phyloP scores from a whole-genome alignment of 1,140 invertebrate species.

The Lucilia sericata region DNA sequence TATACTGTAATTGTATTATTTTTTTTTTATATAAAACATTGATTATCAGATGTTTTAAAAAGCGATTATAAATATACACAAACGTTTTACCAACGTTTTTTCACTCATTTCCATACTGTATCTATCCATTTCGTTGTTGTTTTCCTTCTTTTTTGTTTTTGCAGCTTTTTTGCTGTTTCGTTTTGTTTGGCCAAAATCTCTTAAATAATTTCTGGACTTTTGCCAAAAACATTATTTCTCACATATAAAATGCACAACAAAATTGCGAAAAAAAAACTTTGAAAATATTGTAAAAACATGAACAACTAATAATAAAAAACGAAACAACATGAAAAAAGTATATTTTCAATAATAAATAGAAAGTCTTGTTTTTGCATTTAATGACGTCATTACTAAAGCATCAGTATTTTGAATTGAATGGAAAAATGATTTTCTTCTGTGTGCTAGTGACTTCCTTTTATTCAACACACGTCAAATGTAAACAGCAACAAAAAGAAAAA shows the following conservation, averaged over 20 bases:
- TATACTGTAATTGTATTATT: not conserved
- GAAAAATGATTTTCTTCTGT: not conserved
- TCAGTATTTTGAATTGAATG: slow-evolving; percentile 22
- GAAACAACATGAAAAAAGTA: not conserved
- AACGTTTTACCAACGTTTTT: not conserved
- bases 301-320: not conserved
- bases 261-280: not conserved
- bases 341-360: slow-evolving; percentile 12
- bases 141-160: not conserved
- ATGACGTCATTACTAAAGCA: slow-evolving; percentile 40
- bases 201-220: not conserved
- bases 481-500: not conserved
- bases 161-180: not conserved
- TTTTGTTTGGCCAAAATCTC: slow-evolving; percentile 18
- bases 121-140: not conserved
- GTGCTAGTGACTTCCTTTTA: slow-evolving; percentile 30
- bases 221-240: not conserved
- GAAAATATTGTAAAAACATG: not conserved
- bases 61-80: not conserved
- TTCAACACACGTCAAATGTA: not conserved
- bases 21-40: not conserved
- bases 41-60: not conserved
- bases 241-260: not conserved
- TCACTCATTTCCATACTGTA: not conserved
- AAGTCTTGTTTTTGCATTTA: slow-evolving; percentile 28